Percentiles rank a stretch among this genome's conserved stretches.
phyloP scores from a whole-genome alignment of 2,113 vertebrate genomes.

The Vulpes lagopus region DNA sequence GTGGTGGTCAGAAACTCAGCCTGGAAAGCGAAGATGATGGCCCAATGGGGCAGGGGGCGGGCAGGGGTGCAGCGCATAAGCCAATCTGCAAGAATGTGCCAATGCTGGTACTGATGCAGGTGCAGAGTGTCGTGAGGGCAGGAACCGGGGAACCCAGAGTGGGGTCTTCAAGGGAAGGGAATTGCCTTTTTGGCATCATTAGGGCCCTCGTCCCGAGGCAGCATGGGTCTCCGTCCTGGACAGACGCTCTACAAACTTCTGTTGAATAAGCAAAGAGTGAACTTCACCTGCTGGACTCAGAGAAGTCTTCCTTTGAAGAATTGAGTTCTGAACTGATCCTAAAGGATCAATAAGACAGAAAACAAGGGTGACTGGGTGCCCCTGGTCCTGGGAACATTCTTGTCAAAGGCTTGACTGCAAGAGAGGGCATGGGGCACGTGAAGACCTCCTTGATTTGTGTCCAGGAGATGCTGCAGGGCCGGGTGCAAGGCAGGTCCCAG shows the following conservation, averaged over 20 bases:
- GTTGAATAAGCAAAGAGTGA: neutral
- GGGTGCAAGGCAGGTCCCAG: neutral
- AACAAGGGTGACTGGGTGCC: neutral
- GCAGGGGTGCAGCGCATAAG: rapidly evolving
- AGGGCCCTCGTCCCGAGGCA: neutral
- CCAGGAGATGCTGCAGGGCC: neutral
- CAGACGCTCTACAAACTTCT: neutral
- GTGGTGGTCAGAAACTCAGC: neutral
- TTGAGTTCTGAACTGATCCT: neutral
- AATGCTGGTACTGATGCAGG: rapidly evolving
- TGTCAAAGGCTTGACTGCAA: neutral
- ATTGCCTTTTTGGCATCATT: no score
- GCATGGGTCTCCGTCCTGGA: neutral
- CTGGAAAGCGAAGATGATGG: neutral
- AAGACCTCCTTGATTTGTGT: neutral
- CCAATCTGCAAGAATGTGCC: rapidly evolving
- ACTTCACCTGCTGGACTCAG: neutral
- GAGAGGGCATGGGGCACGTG: neutral
- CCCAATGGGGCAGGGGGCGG: no score
- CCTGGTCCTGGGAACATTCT: neutral
- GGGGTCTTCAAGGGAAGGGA: neutral
- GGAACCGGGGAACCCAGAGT: rapidly evolving
- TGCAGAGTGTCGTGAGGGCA: rapidly evolving
- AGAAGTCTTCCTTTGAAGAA: neutral
- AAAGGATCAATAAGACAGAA: neutral